phyloP scores from a whole-genome alignment of 2,113 vertebrate species.

The Gopherus flavomarginatus region DNA sequence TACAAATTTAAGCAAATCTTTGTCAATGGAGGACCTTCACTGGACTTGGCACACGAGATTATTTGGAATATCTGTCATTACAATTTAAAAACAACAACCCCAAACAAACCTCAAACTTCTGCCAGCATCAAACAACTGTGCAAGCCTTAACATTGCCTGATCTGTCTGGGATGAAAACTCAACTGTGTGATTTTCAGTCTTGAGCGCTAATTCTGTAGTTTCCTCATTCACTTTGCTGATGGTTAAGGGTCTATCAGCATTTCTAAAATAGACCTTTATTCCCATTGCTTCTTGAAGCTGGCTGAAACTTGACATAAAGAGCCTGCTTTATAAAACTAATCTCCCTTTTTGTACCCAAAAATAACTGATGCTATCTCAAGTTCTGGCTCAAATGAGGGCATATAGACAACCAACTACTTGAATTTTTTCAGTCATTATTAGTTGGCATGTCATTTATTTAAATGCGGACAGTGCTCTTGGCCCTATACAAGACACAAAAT shows the following conservation, averaged over 20 bases:
- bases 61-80: rapidly evolving
- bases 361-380: constrained; percentile 52
- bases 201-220: neutral
- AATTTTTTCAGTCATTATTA: neutral
- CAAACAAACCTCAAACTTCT: neutral
- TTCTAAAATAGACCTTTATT: constrained; percentile 31
- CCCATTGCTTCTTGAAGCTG: neutral
- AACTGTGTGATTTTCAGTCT: neutral
- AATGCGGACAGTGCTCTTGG: neutral
- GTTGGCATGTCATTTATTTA: neutral
- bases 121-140: neutral
- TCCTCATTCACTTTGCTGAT: rapidly evolving
- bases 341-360: constrained; percentile 22
- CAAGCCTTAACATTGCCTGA: rapidly evolving
- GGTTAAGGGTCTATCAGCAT: neutral
- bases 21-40: neutral
- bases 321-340: neutral
- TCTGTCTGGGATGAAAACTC: neutral
- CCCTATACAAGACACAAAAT: neutral
- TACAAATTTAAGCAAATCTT: neutral
- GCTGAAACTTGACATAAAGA: neutral
- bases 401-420: neutral
- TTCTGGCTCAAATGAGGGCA: neutral
- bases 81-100: neutral
- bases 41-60: rapidly evolving